Evolutionary conservation across 2,888 invertebrate species (phyloP).

Genomic region (Apantesis nais): DNA sequence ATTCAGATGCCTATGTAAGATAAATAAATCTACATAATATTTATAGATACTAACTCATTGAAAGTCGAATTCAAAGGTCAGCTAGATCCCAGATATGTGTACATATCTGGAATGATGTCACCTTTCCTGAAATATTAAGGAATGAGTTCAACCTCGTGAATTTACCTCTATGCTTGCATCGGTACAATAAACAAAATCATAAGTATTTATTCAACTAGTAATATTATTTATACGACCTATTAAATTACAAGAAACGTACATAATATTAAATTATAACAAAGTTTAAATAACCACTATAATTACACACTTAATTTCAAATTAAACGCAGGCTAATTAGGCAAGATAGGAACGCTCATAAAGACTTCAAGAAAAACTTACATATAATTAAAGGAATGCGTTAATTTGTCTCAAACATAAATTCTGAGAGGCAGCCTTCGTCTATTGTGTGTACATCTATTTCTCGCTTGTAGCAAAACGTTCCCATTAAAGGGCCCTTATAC

Average conservation of each 20-base stretch:
- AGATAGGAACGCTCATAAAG: slow-evolving; percentile 45
- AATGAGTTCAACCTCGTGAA: slow-evolving; percentile 38
- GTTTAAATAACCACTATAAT: slow-evolving; percentile 16
- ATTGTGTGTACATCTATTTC: slow-evolving; percentile 46
- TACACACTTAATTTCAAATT: slow-evolving; percentile 44
- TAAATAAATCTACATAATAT: slow-evolving; percentile 32
- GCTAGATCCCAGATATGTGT: slow-evolving; percentile 46
- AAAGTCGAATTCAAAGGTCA: slow-evolving; percentile 49
- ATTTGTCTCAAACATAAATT: slow-evolving; percentile 45
- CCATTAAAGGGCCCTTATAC: slow-evolving; percentile 54
- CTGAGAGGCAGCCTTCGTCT: slow-evolving; percentile 26
- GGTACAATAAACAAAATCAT: slow-evolving; percentile 14
- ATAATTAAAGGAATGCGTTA: slow-evolving; percentile 49
- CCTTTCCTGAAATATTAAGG: slow-evolving; percentile 43
- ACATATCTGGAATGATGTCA: slow-evolving; percentile 43
- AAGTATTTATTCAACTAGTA: slow-evolving; percentile 4
- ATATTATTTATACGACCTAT: slow-evolving; percentile 9
- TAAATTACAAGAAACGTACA: slow-evolving; percentile 14
- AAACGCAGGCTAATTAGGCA: slow-evolving; percentile 52
- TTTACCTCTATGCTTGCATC: slow-evolving; percentile 34
- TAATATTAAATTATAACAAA: slow-evolving; percentile 15
- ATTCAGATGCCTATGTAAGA: slow-evolving; percentile 13
- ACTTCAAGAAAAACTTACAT: slow-evolving; percentile 48
- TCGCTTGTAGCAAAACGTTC: slow-evolving; percentile 60
- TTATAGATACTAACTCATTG: slow-evolving; percentile 32